phyloP scores from a whole-genome alignment of 1,140 invertebrate species.

The Trinorchestia longiramus region DNA sequence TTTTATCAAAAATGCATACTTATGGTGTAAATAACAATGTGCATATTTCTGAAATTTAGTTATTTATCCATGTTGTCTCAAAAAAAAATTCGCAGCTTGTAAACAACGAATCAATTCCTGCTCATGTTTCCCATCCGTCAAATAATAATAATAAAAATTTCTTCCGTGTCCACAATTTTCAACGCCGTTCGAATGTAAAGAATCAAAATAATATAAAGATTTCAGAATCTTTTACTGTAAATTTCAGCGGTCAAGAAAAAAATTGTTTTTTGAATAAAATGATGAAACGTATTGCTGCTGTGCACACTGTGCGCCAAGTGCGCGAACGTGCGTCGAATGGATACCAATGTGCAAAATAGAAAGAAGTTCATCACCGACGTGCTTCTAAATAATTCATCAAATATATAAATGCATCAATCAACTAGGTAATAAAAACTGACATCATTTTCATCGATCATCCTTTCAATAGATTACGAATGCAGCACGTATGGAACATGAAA shows the following conservation, averaged over 20 bases:
- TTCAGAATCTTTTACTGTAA: too few relatives aligned
- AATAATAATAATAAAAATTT: not conserved
- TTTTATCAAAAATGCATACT: too few relatives aligned
- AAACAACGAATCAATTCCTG: too few relatives aligned
- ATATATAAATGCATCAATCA: not conserved
- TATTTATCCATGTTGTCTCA: too few relatives aligned
- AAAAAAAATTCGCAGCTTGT: too few relatives aligned
- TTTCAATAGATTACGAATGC: too few relatives aligned
- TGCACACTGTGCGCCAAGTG: too few relatives aligned
- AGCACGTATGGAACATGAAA: too few relatives aligned
- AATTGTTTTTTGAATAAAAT: not conserved
- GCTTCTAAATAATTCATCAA: not conserved
- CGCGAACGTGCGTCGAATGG: not conserved
- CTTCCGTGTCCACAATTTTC: not conserved
- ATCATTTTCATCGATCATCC: not conserved
- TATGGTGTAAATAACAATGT: too few relatives aligned
- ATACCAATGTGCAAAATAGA: not conserved
- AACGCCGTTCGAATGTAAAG: not conserved
- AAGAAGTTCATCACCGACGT: not conserved
- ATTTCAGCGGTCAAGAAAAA: not conserved
- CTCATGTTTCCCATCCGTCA: too few relatives aligned
- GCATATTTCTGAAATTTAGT: too few relatives aligned
- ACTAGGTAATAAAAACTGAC: not conserved
- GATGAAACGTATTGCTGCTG: not conserved
- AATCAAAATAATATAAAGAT: too few relatives aligned